A percentile compares a stretch with the other conserved stretches of the same genome.
Conservation (phyloP, 2,888 invertebrate genomes). For the Ichneumoninae sp. region DNA sequence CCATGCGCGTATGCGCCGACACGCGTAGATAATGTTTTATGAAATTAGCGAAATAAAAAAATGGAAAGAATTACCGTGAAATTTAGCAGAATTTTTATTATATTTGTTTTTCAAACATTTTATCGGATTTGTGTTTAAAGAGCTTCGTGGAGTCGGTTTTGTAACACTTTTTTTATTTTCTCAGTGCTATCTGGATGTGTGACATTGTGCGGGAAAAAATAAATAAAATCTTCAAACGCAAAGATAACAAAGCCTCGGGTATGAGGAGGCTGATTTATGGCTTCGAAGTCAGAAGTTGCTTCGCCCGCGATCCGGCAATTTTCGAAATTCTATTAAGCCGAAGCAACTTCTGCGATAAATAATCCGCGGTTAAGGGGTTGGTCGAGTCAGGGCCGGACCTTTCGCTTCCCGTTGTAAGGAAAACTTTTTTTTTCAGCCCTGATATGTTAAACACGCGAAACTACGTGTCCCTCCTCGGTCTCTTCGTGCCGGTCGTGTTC, state of each 20-base stretch:
- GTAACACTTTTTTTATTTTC: neutral
- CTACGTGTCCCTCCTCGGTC: slow-evolving; percentile 29
- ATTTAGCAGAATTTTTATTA: slow-evolving; percentile 8
- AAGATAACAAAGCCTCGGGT: neutral
- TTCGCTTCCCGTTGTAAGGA: slow-evolving; percentile 26
- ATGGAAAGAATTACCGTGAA: slow-evolving; percentile 25
- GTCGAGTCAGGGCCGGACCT: slow-evolving; percentile 36
- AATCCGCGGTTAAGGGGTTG: slow-evolving; percentile 58
- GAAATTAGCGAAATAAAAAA: slow-evolving; percentile 19
- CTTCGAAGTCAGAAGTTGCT: slow-evolving; percentile 1
- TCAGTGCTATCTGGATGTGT: neutral
- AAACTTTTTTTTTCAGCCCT: slow-evolving; percentile 34
- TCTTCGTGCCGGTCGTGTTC: slow-evolving; percentile 5
- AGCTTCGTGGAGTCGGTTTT: neutral
- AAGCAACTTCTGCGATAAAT: slow-evolving; percentile 64
- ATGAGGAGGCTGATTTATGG: slow-evolving; percentile 17
- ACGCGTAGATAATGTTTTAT: slow-evolving; percentile 36
- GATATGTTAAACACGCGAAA: slow-evolving; percentile 17
- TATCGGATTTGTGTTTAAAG: neutral
- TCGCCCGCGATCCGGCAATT: slow-evolving; percentile 20
- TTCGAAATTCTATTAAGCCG: slow-evolving; percentile 57
- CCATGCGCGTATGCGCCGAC: slow-evolving; percentile 3
- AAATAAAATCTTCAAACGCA: slow-evolving; percentile 7
- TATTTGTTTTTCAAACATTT: neutral
- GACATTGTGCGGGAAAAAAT: neutral